Conservation (phyloP, 2,888 invertebrate species). For the Chaetogeoica ovagalla region DNA sequence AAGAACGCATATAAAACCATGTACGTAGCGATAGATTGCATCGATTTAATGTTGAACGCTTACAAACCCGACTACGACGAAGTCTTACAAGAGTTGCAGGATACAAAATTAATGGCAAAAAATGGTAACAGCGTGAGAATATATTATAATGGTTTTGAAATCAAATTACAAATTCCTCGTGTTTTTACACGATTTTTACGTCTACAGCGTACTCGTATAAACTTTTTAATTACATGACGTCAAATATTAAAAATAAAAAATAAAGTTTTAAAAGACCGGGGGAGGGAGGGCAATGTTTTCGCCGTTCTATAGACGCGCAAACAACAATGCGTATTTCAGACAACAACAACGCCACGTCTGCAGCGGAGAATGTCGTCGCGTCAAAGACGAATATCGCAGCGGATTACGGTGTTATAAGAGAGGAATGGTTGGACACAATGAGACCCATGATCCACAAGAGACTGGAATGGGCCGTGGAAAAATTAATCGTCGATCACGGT, state of each 20-base stretch:
- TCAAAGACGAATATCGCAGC: background rate
- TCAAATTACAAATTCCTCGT: background rate
- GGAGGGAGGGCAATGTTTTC: no score
- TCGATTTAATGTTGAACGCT: slow-evolving; percentile 13
- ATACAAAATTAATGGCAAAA: no score
- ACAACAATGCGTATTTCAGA: background rate
- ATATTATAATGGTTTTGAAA: background rate
- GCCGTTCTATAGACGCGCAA: no score
- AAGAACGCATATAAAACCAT: slow-evolving; percentile 24
- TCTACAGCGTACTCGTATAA: background rate
- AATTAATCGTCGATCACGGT: slow-evolving; percentile 7
- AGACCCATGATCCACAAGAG: slow-evolving; percentile 29
- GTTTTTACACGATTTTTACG: background rate
- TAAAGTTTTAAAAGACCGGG: no score
- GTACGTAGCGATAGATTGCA: slow-evolving; percentile 13
- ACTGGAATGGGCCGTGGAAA: slow-evolving; percentile 24
- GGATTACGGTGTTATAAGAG: background rate
- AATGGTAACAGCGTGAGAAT: background rate
- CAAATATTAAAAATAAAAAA: no score
- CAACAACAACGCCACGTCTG: background rate
- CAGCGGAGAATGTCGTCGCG: background rate
- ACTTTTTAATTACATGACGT: no score
- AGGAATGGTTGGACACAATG: slow-evolving; percentile 10
- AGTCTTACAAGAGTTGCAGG: background rate
- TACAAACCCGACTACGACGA: slow-evolving; percentile 24